Percentiles rank a stretch among this genome's conserved stretches.
phyloP scores from a whole-genome alignment of 2,113 vertebrate genomes.

The Cinclus mexicanus region DNA sequence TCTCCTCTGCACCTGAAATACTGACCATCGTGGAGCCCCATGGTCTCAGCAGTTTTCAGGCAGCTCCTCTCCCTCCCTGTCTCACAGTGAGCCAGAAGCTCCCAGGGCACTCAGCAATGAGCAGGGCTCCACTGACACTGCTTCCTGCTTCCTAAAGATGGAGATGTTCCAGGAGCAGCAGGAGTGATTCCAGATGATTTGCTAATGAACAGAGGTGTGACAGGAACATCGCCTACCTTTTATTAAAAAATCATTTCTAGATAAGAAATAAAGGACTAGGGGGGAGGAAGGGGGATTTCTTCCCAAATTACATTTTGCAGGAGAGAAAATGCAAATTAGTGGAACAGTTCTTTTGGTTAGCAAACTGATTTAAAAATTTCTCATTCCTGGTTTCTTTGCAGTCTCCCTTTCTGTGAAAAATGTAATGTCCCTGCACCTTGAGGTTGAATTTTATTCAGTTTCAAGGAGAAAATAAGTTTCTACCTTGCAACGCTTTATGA shows the following conservation, averaged over 20 bases:
- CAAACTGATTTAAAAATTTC: not conserved
- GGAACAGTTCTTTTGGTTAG: not conserved
- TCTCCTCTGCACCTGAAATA: not conserved
- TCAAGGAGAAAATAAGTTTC: not conserved
- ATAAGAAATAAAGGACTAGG: not conserved
- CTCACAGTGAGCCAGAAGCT: not conserved
- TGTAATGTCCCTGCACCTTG: not conserved
- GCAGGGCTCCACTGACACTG: not conserved
- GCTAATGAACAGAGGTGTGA: not conserved
- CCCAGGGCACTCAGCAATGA: accelerated
- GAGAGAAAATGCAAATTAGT: not conserved
- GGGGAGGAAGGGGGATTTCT: not conserved
- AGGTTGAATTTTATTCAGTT: not conserved
- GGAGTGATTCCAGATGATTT: not conserved
- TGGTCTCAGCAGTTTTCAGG: not conserved
- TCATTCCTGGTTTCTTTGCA: not conserved
- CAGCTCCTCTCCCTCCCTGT: not conserved
- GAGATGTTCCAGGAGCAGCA: not conserved
- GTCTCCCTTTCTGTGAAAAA: not conserved
- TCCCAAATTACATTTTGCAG: not conserved
- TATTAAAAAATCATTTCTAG: not conserved
- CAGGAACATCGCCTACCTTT: not conserved
- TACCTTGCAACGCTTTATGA: not conserved
- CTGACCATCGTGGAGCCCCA: not conserved
- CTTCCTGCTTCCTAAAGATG: not conserved